Evolutionary conservation across 1,140 invertebrate species (phyloP).

Genomic region (Saxidomus purpurata): DNA sequence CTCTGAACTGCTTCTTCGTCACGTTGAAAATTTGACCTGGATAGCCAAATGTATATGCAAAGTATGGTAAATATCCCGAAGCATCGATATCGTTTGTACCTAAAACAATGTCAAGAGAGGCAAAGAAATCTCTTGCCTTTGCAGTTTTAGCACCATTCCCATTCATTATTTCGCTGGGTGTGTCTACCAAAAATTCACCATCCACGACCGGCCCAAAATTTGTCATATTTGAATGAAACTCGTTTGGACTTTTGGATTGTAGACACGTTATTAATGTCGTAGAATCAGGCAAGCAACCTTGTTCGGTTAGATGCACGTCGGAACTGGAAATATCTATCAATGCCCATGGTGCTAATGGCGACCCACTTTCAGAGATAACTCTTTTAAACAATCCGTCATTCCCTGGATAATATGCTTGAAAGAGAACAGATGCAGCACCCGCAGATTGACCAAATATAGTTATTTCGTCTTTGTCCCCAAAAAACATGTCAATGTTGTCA

Average conservation of each 20-base stretch:
- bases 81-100: slow-evolving; percentile 26
- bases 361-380: slow-evolving; percentile 45
- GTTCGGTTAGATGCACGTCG: background rate
- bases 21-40: background rate
- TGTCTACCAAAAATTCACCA: background rate
- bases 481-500: slow-evolving; percentile 42
- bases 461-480: slow-evolving; percentile 19
- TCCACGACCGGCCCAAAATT: slow-evolving; percentile 87
- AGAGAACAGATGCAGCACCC: slow-evolving; percentile 12
- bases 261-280: background rate
- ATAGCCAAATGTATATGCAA: background rate
- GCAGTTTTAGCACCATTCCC: slow-evolving; percentile 96
- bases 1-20: background rate
- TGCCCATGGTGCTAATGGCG: slow-evolving; percentile 78
- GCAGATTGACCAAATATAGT: slow-evolving; percentile 54
- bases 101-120: slow-evolving; percentile 89
- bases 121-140: slow-evolving; percentile 86
- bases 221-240: background rate
- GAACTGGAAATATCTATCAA: slow-evolving; percentile 70
- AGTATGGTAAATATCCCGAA: background rate
- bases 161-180: slow-evolving; percentile 87
- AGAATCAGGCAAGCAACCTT: slow-evolving; percentile 6
- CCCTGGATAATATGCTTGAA: slow-evolving; percentile 55
- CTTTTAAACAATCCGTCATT: slow-evolving; percentile 49
- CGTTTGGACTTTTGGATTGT: background rate